Conservation (phyloP, 2,113 vertebrate genomes). For the Hyaena hyaena region DNA sequence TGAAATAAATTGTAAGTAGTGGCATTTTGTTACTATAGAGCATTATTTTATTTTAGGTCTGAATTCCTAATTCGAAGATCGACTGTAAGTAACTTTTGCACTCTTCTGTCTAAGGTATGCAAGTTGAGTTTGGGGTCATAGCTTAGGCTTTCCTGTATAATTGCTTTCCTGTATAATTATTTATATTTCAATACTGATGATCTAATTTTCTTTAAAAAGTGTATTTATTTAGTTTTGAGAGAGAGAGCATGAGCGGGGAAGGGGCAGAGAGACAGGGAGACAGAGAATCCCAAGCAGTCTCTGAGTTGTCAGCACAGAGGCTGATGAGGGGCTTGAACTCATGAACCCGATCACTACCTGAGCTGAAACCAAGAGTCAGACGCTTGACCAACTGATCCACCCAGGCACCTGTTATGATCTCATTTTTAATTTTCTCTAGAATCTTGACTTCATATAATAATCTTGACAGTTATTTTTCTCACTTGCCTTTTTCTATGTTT, state of each 20-base stretch:
- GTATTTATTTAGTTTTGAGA: no score
- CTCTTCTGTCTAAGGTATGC: background rate
- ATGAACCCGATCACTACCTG: no score
- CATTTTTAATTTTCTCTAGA: background rate
- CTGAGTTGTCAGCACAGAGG: no score
- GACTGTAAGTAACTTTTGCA: background rate
- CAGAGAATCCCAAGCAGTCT: no score
- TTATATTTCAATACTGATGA: background rate
- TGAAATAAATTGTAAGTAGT: background rate
- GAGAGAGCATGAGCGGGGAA: no score
- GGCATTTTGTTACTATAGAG: background rate
- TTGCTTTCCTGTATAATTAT: background rate
- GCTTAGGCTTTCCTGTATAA: background rate
- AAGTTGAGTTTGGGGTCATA: background rate
- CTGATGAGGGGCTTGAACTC: no score
- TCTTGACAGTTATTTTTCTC: background rate
- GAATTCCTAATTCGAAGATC: background rate
- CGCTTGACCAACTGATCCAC: no score
- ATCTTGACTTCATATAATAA: background rate
- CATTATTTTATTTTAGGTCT: background rate
- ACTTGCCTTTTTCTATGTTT: background rate
- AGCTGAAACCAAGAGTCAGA: no score
- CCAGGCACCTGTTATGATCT: background rate
- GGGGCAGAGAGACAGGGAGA: no score
- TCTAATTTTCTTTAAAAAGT: background rate